Evolutionary conservation across 2,888 invertebrate species (phyloP), one percentile per base, ranked within the genome.

Genomic region (Petrolisthes manimaculis): DNA sequence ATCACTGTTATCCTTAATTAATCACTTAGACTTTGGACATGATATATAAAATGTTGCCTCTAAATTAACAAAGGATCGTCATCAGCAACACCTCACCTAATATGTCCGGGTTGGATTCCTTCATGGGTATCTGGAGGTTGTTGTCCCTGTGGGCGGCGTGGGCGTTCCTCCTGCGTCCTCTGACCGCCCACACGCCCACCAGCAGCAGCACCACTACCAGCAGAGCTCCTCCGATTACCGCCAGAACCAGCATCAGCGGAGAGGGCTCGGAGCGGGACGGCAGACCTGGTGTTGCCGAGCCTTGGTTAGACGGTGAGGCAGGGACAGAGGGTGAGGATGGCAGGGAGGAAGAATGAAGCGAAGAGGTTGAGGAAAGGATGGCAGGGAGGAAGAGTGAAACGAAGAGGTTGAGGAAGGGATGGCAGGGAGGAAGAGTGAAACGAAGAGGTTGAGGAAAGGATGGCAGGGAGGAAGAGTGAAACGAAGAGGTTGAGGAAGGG

Each of bases 251-350:
- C 79, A 83, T 86, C 53, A 89, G 55, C 21, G 90, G 86, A 4
- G 89, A 90, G 0, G 90, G 90, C 21, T 88, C 86, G 12, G 86
- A 86, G 8, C 89, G 89, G 9, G 90, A 90, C 2, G 90, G 90
- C 24, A 90, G 56, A 81, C 90, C 90, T 90, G 69, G 21, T 18
- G 21, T n/a, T n/a, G n/a, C n/a, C n/a, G n/a, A n/a, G 24, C 61
- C 9, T 55, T 24, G 21, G 56, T 21, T 77, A 53, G 18, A 37
- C 6, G 1, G 53, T 51, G 2, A 9, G 21, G 56, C 55, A 5
- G 21, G 6, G 55, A n/a, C 5, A 4, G 51, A 80, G 12, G n/a
- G 56, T 12, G 4, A 21, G 55, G 21, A 54, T 18, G 56, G 24
- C 55, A 80, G n/a, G 24, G 51, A 80, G 55, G 6, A 6, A 56